phyloP scores from a whole-genome alignment of 2,797 vertebrate species.

The Orestias chungarensis region DNA sequence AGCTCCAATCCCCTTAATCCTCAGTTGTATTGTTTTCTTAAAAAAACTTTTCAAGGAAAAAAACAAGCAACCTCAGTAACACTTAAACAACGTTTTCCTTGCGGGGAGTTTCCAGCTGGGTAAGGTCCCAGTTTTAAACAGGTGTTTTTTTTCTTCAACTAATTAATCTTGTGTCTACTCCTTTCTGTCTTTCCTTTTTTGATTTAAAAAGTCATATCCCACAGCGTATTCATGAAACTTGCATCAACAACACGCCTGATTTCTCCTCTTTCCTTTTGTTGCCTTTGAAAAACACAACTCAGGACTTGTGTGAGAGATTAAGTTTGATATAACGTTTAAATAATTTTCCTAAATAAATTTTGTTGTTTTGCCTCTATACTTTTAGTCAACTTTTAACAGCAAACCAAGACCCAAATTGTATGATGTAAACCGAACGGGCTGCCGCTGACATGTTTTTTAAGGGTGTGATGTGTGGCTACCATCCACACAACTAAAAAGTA shows the following conservation, averaged over 20 bases:
- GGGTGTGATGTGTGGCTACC: background rate
- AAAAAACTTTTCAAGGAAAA: background rate
- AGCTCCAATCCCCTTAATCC: background rate
- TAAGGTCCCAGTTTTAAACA: background rate
- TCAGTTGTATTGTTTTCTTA: background rate
- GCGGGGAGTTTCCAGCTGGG: background rate
- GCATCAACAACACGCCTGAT: background rate
- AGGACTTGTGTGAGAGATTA: background rate
- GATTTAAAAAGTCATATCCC: background rate
- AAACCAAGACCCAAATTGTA: background rate
- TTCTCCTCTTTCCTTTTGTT: background rate
- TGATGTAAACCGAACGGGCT: background rate
- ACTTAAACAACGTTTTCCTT: background rate
- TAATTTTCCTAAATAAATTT: background rate
- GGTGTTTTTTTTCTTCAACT: background rate
- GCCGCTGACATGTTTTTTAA: background rate
- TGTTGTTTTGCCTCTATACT: no score
- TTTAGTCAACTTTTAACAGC: background rate
- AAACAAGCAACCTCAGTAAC: background rate
- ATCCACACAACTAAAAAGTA: conserved; percentile 1
- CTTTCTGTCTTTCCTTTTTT: background rate
- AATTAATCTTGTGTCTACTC: background rate
- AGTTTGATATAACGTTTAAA: background rate
- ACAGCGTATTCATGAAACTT: background rate
- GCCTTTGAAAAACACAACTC: background rate